These are phyloP conservation scores for Diglossa cyanea DNA, from an alignment of 2,797 vertebrate species.

Conservation along the genomic window DNA sequence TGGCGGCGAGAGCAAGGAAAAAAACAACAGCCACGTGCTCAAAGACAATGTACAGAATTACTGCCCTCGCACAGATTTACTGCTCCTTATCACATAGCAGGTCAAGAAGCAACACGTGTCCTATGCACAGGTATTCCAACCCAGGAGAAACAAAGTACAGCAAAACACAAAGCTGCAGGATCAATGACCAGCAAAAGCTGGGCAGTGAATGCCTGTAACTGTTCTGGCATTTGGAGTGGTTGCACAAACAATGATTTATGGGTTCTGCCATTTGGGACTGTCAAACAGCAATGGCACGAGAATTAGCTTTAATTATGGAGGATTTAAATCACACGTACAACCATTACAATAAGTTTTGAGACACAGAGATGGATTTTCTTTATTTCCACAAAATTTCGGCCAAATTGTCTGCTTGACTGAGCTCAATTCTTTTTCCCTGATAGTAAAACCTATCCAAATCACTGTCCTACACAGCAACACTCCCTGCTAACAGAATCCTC, in stretches of 20 bases:
- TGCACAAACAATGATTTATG: neutral
- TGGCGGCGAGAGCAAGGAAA: neutral
- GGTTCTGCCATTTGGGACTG: neutral
- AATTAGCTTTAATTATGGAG: neutral
- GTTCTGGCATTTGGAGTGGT: neutral
- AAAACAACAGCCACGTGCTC: neutral
- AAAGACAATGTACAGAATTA: neutral
- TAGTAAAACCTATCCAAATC: neutral
- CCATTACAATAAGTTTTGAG: neutral
- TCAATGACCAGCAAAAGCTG: neutral
- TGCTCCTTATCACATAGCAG: neutral
- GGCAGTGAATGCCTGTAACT: neutral
- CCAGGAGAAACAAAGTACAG: neutral
- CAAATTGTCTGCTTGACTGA: neutral
- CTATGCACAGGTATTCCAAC: rapidly evolving
- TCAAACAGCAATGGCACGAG: neutral
- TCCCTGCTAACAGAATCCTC: neutral
- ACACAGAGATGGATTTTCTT: neutral
- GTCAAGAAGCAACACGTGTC: neutral
- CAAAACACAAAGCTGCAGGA: neutral
- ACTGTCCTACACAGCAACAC: neutral
- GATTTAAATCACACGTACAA: neutral
- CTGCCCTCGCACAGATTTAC: neutral
- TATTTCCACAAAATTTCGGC: neutral
- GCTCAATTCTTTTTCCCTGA: neutral